Evolutionary conservation across 2,888 invertebrate genomes (phyloP), one percentile per base, ranked within the genome.

Genomic region (Timandra comae): DNA sequence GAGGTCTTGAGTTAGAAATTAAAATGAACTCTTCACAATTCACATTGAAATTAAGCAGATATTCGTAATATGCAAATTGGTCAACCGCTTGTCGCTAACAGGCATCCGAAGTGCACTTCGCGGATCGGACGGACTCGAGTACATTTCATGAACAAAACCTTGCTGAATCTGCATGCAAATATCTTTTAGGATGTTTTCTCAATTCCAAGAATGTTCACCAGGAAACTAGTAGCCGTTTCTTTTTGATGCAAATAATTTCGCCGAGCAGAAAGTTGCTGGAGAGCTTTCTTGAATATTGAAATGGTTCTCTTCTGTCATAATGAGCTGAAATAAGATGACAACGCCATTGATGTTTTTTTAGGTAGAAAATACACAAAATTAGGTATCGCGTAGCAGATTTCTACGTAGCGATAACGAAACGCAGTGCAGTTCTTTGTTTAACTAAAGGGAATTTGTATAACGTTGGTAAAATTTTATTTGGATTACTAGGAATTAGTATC

Each of bases 241-340:
- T 75, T 75, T 54, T 62, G 63, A 76, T 77, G 77, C 70, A 74
- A 76, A 77, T 75, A 68, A 68, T 72, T 70, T 69, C 46, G 56
- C 57, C 38, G 46, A 58, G 50, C 54, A 51, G 46, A 56, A 63
- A 66, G 41, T 60, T 71, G 60, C 48, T 55, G 46, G 49, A 42
- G 42, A 50, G 55, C 56, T 63, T 67, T 73, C 73, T 66, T 68
- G 71, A 73, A 69, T 68, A 64, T 49, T 53, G 57, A 63, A 64
- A 64, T 61, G 54, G 55, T 62, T 57, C 56, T 56, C 51, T 61
- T 52, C 52, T 55, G 36, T 56, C 56, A 57, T 64, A 56, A 62
- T 42, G 39, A 40, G 30, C 29, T 34, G 33, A 44, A 16, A 5
- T 16, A 16, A 16, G n/a, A n/a, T n/a, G n/a, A n/a, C n/a, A n/a